Conservation (phyloP, 2,797 vertebrate genomes). For the Tangara arthus region DNA sequence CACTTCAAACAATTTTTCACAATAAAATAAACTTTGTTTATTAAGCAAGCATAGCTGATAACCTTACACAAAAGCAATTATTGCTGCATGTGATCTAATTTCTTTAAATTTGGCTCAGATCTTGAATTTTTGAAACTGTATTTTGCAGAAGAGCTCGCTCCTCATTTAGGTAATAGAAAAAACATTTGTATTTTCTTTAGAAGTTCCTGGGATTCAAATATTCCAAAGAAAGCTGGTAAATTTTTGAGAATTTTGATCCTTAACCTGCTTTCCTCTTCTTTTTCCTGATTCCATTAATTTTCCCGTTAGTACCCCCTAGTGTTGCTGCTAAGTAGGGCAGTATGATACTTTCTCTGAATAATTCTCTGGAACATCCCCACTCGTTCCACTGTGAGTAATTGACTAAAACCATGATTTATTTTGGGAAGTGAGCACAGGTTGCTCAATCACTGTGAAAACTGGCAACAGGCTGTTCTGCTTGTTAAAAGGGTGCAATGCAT, state of each 20-base stretch:
- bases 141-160: neutral
- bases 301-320: conserved; percentile 37
- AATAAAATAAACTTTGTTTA: neutral
- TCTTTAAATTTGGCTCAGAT: neutral
- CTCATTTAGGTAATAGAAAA: neutral
- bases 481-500: neutral
- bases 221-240: neutral
- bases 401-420: neutral
- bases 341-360: neutral
- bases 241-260: neutral
- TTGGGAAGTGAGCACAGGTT: neutral
- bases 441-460: neutral
- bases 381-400: neutral
- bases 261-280: neutral
- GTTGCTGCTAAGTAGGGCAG: conserved; percentile 9
- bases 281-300: neutral
- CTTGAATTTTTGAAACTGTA: neutral
- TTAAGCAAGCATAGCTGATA: neutral
- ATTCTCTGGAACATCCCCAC: neutral
- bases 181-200: neutral
- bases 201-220: neutral
- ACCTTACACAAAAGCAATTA: neutral
- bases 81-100: neutral
- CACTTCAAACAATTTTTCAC: neutral
- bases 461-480: neutral